phyloP scores from a whole-genome alignment of 2,888 invertebrate genomes.

The Coremacera marginata region DNA sequence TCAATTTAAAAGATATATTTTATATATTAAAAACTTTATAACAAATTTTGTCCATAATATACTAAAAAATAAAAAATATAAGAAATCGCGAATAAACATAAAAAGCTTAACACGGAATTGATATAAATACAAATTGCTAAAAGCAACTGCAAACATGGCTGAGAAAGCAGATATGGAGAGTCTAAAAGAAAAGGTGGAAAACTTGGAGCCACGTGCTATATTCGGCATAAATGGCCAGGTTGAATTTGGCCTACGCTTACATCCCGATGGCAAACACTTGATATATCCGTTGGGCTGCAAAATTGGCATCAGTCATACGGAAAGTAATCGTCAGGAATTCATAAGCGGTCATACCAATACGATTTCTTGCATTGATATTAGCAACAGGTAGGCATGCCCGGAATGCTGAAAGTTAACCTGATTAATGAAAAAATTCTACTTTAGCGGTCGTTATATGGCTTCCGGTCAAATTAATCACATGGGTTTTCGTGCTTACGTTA shows the following conservation, averaged over 20 bases:
- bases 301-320: conserved; percentile 78
- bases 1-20: not conserved
- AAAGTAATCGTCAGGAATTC: conserved; percentile 79
- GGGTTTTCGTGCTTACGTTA: conserved; percentile 88
- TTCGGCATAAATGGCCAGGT: conserved; percentile 83
- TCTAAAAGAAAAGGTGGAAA: conserved; percentile 50
- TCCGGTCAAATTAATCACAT: conserved; percentile 93
- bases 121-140: not conserved
- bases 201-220: conserved; percentile 77
- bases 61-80: not conserved
- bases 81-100: too few species aligned
- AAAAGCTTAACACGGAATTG: too few species aligned
- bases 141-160: conserved; percentile 29
- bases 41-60: not conserved
- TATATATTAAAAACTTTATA: not conserved
- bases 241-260: conserved; percentile 76
- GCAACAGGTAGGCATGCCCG: conserved; percentile 69
- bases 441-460: conserved; percentile 82
- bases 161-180: conserved; percentile 30
- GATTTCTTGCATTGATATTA: conserved; percentile 82
- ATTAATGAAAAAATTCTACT: not conserved
- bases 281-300: conserved; percentile 85
- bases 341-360: conserved; percentile 84
- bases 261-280: conserved; percentile 79
- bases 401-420: not conserved